Evolutionary conservation across 1,140 invertebrate genomes (phyloP), one percentile per base, ranked within the genome.

Genomic region (Homarus americanus): DNA sequence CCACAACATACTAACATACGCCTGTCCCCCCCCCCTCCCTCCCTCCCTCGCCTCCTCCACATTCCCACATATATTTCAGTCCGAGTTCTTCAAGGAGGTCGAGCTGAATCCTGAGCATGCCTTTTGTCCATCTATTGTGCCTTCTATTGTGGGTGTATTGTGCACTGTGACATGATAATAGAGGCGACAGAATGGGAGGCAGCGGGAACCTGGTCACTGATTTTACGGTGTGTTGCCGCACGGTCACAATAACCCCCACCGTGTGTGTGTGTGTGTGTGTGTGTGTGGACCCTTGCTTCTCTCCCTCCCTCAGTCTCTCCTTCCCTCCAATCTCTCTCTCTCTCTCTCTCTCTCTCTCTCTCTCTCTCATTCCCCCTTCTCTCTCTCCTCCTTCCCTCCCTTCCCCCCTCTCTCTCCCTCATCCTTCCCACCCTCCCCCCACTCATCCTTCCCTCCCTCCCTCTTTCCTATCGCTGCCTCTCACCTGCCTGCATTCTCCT

Each of bases 11-110:
- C 58, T 20, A 20, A 24, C 58, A 63, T 63, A 24, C 24, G 41
- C 38, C 12, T 20, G 36, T 41, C 28, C 66, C 40, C 5, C 82
- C 49, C 44, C 9, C 44, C 44, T 2, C 36, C 82, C 41, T 69
- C 63, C 72, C 66, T 69, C 5, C 12, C 40, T 63, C 82, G 53
- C 41, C 38, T 28, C 72, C 79, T 63, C 24, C 49, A 63, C 79
- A 82, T 85, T 85, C 83, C 69, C 83, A 85, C 83, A 85, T 75
- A 85, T 85, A 85, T 85, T 85, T 85, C 83, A 85, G 83, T 75
- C 83, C n/a, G n/a, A 85, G 41, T 17, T 85, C 83, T 85, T 32
- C 38, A 85, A 85, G 83, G 44, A 85, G 83, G 83, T 72, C 83
- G 83, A 40, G 69, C 40, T 34, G 83, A 44, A 49, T 12, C 58